Percentiles rank a stretch among this genome's conserved stretches.
phyloP scores from a whole-genome alignment of 2,888 invertebrate species.

The Tridacna gigas region DNA sequence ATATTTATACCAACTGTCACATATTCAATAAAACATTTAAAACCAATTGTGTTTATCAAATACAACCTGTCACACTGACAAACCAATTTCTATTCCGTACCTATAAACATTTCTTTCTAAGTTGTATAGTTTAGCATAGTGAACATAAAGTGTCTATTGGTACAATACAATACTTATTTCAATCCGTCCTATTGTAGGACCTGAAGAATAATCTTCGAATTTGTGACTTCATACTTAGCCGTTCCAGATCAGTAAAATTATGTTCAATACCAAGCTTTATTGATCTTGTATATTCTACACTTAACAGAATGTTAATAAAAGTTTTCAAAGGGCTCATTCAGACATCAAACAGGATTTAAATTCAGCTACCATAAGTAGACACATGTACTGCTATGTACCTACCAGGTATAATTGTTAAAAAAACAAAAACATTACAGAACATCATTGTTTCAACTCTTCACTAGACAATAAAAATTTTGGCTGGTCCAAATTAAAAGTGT shows the following conservation, averaged over 20 bases:
- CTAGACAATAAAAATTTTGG: no score
- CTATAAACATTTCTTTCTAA: slow-evolving; percentile 52
- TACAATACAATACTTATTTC: slow-evolving; percentile 57
- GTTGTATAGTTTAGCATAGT: slow-evolving; percentile 45
- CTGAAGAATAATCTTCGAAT: slow-evolving; percentile 43
- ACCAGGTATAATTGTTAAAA: no score
- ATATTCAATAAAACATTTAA: slow-evolving; percentile 17
- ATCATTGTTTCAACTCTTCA: no score
- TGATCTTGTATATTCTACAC: slow-evolving; percentile 27
- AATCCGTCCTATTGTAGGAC: slow-evolving; percentile 42
- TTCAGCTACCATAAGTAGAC: no score
- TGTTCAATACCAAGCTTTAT: slow-evolving; percentile 46
- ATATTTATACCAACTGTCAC: slow-evolving; percentile 1
- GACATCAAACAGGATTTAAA: no score
- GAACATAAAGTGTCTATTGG: slow-evolving; percentile 38
- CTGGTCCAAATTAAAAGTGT: no score
- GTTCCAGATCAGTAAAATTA: slow-evolving; percentile 46
- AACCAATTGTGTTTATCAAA: slow-evolving; percentile 2
- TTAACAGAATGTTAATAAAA: not conserved
- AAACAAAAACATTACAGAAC: no score
- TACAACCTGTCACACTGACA: slow-evolving; percentile 22
- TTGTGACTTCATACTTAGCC: slow-evolving; percentile 50
- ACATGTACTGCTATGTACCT: no score
- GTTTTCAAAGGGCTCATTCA: no score
- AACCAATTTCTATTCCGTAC: slow-evolving; percentile 13